Evolutionary conservation across 30 jellyfish, hydroid and myxozoan genomes (phyloP).

Genomic region (Turritopsis rubra): DNA sequence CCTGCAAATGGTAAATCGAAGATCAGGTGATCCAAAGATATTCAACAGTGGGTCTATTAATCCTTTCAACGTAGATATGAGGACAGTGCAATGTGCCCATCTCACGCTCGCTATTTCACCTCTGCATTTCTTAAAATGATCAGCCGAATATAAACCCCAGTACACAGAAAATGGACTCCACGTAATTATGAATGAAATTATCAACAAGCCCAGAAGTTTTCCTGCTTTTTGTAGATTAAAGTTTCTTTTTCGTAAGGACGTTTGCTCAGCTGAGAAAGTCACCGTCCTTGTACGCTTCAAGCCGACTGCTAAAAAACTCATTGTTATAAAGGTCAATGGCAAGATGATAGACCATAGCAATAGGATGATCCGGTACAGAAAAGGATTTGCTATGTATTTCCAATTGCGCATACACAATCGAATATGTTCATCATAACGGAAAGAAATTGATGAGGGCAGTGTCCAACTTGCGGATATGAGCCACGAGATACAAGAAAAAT

Average conservation of each 20-base stretch:
- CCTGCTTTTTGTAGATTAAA: constrained; percentile 68
- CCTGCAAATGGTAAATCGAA: neutral
- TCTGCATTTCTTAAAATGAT: constrained; percentile 29
- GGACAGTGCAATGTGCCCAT: constrained; percentile 67
- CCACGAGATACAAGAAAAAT: constrained; percentile 53
- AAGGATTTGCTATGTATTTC: constrained; percentile 35
- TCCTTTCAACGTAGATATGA: constrained; percentile 64
- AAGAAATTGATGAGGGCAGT: constrained; percentile 69
- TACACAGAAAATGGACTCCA: constrained; percentile 73
- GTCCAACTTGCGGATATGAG: constrained; percentile 42
- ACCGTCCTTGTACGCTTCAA: constrained; percentile 37
- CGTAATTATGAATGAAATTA: constrained; percentile 45
- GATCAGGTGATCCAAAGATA: constrained; percentile 46
- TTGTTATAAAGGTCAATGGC: constrained; percentile 54
- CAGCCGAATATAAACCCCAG: constrained; percentile 58
- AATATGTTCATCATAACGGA: constrained; percentile 36
- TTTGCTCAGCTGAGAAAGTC: constrained; percentile 27
- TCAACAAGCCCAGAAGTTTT: constrained; percentile 63
- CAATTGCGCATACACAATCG: constrained; percentile 60
- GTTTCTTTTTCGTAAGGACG: constrained; percentile 34
- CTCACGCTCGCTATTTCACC: constrained; percentile 8
- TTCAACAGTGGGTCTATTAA: constrained; percentile 64
- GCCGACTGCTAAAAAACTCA: constrained; percentile 53
- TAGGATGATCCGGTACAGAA: constrained; percentile 49
- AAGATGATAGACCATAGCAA: constrained; percentile 53